Base-by-base conservation (phyloP, 1,140 invertebrate species). In the Papilio xuthus region DNA sequence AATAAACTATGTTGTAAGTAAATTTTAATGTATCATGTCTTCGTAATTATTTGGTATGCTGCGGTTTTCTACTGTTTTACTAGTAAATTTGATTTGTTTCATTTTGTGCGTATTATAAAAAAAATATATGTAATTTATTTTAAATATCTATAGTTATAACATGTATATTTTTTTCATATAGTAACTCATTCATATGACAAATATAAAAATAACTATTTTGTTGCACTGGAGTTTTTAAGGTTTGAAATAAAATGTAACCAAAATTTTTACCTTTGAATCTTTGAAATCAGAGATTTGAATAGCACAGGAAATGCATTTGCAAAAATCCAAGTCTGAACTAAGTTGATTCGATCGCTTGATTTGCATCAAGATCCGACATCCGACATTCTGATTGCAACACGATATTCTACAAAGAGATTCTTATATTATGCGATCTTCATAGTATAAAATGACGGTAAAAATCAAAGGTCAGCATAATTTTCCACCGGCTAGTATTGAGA, bases 311-410 rank as follows among this genome's bases (percentile, higher is more conserved):
- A 15, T 26, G 26, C 12, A 67, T 67, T 67, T 67, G 26, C 60
- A 13, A 67, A 67, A 67, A 67, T 67, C 26, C 60, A 67, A 28
- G 60, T 67, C 26, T 1, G 26, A 13, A 26, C 56, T 13, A 26
- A 67, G 60, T 67, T 67, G 60, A 67, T 67, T 32, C 60, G 26
- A 67, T 67, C 60, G 60, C 26, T 67, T 28, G 60, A 67, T 67
- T 67, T 67, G 26, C 60, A 67, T 67, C 60, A 18, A 67, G 60
- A 67, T 67, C 60, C 26, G 60, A 63, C 56, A 28, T 53, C 23
- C 56, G 56, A 67, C 60, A 67, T 67, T 67, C 60, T 67, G 60
- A 67, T 67, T 67, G 60, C 26, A 67, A 28, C 60, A 28, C 23
- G 60, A 67, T 28, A 67, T 67, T 67, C 60, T 28, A 18, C 60